These are phyloP conservation scores for Netelia melanura DNA, from an alignment of 2,888 invertebrate species.

Conservation along the genomic window DNA sequence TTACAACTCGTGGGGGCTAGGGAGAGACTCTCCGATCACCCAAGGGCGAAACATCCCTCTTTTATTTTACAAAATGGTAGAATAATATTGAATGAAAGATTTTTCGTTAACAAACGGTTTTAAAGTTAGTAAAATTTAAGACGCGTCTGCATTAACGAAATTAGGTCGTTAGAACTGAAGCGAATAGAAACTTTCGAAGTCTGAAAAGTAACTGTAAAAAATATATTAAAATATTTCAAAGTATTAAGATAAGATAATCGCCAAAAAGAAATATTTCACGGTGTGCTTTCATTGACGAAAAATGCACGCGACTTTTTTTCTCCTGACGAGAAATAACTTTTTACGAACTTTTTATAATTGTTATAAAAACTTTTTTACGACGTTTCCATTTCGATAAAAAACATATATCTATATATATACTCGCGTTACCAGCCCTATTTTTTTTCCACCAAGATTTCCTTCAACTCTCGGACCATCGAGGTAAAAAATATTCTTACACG, in stretches of 20 bases:
- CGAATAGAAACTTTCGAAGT: background rate
- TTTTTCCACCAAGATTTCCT: constrained; percentile 30
- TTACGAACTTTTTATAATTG: background rate
- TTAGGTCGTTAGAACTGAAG: background rate
- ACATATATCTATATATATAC: background rate
- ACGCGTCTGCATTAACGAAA: background rate
- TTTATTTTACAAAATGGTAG: too few relatives aligned
- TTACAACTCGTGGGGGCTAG: background rate
- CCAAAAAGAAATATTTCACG: too few relatives aligned
- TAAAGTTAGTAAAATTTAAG: too few relatives aligned
- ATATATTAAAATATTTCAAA: background rate
- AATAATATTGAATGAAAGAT: too few relatives aligned
- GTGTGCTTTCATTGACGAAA: too few relatives aligned
- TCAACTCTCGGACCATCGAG: constrained; percentile 18
- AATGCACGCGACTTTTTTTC: too few relatives aligned
- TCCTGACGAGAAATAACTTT: background rate
- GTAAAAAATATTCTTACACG: constrained; percentile 51
- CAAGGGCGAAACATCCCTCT: background rate
- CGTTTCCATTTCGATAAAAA: constrained; percentile 7
- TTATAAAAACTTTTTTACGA: constrained; percentile 5
- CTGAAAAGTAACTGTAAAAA: background rate
- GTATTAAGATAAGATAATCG: too few relatives aligned
- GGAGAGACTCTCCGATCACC: background rate
- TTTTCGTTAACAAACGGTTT: too few relatives aligned
- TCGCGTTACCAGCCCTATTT: constrained; percentile 17